Evolutionary conservation across 2,113 vertebrate species (phyloP).

Genomic region (Tympanuchus pallidicinctus): DNA sequence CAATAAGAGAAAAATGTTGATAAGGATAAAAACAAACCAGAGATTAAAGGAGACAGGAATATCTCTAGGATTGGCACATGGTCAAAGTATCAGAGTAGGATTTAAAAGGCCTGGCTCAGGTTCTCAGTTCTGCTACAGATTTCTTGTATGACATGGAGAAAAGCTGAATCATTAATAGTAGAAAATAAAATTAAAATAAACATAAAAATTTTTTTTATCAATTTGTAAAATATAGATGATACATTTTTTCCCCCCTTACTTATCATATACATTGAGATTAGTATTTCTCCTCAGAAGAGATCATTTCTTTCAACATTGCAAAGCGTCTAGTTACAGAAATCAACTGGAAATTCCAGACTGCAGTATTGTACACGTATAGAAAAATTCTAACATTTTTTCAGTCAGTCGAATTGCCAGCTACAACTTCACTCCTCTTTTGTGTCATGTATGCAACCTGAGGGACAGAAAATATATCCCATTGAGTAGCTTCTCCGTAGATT

Average conservation of each 20-base stretch:
- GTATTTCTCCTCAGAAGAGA: not conserved
- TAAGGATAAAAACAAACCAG: not conserved
- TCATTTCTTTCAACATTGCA: rapidly evolving
- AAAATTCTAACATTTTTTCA: not conserved
- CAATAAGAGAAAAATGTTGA: not conserved
- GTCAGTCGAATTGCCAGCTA: not conserved
- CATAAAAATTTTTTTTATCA: not conserved
- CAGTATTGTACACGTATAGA: not conserved
- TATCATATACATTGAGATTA: not conserved
- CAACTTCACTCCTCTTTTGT: not conserved
- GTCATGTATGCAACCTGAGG: rapidly evolving
- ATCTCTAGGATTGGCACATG: not conserved
- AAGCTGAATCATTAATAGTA: not conserved
- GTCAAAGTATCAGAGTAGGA: not conserved
- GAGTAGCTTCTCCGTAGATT: not conserved
- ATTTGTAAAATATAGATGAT: not conserved
- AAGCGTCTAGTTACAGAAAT: not conserved
- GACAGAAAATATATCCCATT: not conserved
- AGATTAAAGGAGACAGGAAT: rapidly evolving
- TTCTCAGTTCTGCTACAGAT: not conserved
- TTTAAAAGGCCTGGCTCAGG: not conserved
- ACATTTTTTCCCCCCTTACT: not conserved
- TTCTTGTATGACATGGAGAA: not conserved
- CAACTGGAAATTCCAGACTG: not conserved
- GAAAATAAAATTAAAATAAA: not conserved